Evolutionary conservation across 35 echinoderm and acorn worm genomes (phyloP), one percentile per base, ranked within the genome.

Genomic region (Amphiura filiformis): DNA sequence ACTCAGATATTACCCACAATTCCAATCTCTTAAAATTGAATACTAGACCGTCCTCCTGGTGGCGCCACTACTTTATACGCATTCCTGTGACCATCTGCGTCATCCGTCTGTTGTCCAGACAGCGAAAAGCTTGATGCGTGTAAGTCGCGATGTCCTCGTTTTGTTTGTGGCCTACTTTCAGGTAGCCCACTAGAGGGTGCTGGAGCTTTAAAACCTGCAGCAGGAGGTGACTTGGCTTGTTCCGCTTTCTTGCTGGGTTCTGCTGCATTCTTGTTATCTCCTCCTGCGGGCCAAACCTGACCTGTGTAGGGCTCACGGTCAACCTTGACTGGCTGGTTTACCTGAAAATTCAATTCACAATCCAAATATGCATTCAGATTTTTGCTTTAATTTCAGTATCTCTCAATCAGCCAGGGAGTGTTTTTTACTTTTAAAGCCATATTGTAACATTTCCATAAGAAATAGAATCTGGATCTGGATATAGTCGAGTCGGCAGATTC

Each of bases 41-140:
- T 70, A n/a, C 61, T 70, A n/a, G 95, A 92, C 35, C 38, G 35
- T 23, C 95, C 95, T 70, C 95, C 95, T 28, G 95, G 95, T 80
- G 95, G 95, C 31, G 84, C 88, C 38, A 90, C 84, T 56, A 90
- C 47, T 47, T 86, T 88, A 35, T 84, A 78, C 30, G 84, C 82
- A 32, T 35, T 86, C 26, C 91, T 77, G 22, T 65, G 85, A 0
- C 41, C 75, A 52, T 91, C 82, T 32, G 87, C 79, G 76, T 97
- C 95, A 88, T 97, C 91, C 12, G 80, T 37, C 81, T 97, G 95
- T 28, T 41, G 32, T 37, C 95, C 95, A 76, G 96, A 99, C 22
- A 99, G 84, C 56, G 89, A 89, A 84, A 99, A 99, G 41, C 86
- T 86, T n/a, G 96, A 99, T 32, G 84, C 84, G 39, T 99, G 96